Base-by-base conservation (phyloP, 2,797 vertebrate species). In the Acridotheres tristis region DNA sequence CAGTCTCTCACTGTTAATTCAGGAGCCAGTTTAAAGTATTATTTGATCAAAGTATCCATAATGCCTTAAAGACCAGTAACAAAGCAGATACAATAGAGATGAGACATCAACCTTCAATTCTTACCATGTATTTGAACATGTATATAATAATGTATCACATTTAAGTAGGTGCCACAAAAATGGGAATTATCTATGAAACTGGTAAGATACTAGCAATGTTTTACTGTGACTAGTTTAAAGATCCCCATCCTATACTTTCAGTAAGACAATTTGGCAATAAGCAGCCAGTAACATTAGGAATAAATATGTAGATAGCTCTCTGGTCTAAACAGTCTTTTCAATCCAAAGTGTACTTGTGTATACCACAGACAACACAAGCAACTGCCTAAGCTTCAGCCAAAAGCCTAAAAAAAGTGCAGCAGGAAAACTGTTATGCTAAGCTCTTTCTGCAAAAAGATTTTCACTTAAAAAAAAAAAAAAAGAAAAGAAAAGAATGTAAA, bases 361-460 rank as follows among this genome's bases (percentile, higher is more conserved):
- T 21, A 45, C 19, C 17, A 47, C 20, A 47, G 42, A 42, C 42
- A 42, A 42, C 16, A 42, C 42, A 42, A 42, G 32, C 26, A 89
- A 51, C 21, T 43, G 30, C 16, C 73, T 48, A 62, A 73, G 69
- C 29, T 63, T 51, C 57, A 90, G 48, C 10, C 11, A 51, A 53
- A 76, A 55, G 27, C 9, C 1, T 2, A 1, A 8, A 5, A 58
- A 42, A 68, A 40, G 16, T 4, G 4, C 7, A 88, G 11, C 11
- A 78, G 23, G 7, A 72, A 69, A 94, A 54, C 11, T 43, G 51
- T 32, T 47, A 34, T 19, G 22, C 42, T 68, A 50, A 90, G 80
- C 51, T 71, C 16, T 77, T 73, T 25, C 21, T 45, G 22, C 19
- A 78, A 17, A 77, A 74, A 26, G 8, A 36, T 18, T 79, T 77